These are phyloP conservation scores for Microplitis mediator DNA, from an alignment of 1,140 invertebrate genomes.

Conservation along the genomic window DNA sequence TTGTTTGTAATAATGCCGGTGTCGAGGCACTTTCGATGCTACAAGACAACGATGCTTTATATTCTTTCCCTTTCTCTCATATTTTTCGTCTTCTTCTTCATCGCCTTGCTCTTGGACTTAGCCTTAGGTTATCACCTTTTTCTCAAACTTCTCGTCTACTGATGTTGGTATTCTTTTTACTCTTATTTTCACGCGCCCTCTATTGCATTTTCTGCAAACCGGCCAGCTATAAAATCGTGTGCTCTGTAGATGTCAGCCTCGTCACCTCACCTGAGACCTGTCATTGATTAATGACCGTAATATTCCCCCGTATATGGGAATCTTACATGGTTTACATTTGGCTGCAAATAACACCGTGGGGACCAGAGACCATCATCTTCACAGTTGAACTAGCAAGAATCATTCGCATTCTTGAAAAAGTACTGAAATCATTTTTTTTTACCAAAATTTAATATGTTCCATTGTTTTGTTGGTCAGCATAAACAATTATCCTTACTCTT, in stretches of 20 bases:
- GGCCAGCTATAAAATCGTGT: slow-evolving; percentile 16
- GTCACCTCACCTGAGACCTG: slow-evolving; percentile 27
- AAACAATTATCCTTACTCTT: background rate
- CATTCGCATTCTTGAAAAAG: slow-evolving; percentile 14
- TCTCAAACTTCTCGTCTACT: background rate
- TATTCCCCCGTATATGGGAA: slow-evolving; percentile 29
- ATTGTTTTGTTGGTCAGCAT: background rate
- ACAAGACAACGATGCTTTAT: background rate
- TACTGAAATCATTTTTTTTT: background rate
- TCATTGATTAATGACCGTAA: slow-evolving; percentile 34
- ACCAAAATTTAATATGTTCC: background rate
- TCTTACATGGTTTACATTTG: slow-evolving; percentile 14
- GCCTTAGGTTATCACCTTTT: background rate
- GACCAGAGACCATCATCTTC: background rate
- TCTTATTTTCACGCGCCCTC: slow-evolving; percentile 18
- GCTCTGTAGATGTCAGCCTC: slow-evolving; percentile 25
- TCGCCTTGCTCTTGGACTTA: background rate
- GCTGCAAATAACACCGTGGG: slow-evolving; percentile 1
- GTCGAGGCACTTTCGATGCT: slow-evolving; percentile 18
- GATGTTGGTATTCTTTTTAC: background rate
- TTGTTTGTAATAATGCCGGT: slow-evolving; percentile 8
- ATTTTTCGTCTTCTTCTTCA: background rate
- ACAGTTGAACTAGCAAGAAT: slow-evolving; percentile 11
- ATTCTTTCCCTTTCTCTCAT: background rate
- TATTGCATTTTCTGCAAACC: slow-evolving; percentile 14